Conservation (phyloP, 2,888 invertebrate genomes). For the Dasysyrphus albostriatus region DNA sequence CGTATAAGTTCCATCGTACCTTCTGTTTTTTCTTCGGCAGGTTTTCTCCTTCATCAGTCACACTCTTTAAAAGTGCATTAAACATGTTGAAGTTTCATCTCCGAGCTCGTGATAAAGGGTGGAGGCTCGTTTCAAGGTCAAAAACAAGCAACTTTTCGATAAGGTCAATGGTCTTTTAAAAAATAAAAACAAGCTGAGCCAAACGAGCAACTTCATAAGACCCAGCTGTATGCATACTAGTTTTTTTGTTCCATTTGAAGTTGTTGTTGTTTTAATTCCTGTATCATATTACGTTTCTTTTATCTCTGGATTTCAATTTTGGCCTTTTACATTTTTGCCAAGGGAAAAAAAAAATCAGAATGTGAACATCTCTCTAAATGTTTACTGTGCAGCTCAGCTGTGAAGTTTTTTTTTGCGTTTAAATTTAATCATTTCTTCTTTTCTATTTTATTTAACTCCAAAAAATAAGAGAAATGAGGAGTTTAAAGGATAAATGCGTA, state of each 20-base stretch:
- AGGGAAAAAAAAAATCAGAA: background rate
- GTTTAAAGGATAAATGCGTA: constrained; percentile 9
- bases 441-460: background rate
- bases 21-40: too few relatives aligned
- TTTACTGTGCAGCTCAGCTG: constrained; percentile 19
- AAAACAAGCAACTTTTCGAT: too few relatives aligned
- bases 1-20: too few relatives aligned
- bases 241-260: background rate
- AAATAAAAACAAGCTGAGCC: too few relatives aligned
- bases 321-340: constrained; percentile 8
- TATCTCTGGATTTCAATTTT: constrained; percentile 34
- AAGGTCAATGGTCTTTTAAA: too few relatives aligned
- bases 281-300: background rate
- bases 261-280: constrained; percentile 24
- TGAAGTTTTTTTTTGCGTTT: background rate
- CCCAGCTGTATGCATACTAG: too few relatives aligned
- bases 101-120: too few relatives aligned
- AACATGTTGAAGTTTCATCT: too few relatives aligned
- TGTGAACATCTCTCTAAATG: constrained; percentile 3
- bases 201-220: too few relatives aligned
- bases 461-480: background rate
- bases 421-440: constrained; percentile 23
- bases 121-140: too few relatives aligned
- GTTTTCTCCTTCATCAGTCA: too few relatives aligned
- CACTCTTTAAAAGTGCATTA: too few relatives aligned